phyloP scores from a whole-genome alignment of 2,797 vertebrate genomes.

The Antrozous pallidus region DNA sequence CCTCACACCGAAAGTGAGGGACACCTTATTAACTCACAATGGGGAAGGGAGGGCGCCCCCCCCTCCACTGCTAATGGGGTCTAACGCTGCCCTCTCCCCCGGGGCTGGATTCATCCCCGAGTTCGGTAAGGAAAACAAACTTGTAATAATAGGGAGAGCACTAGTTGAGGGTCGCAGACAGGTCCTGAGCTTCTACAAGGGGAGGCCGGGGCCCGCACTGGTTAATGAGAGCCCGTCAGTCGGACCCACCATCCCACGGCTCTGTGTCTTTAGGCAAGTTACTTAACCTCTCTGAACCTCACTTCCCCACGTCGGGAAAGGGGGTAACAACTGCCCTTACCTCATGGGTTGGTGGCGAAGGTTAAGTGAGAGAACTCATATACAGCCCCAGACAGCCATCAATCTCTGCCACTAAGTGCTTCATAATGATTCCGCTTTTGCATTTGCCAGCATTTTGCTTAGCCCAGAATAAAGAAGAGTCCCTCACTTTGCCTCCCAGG shows the following conservation, averaged over 20 bases:
- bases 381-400: too few relatives aligned
- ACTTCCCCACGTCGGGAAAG: background rate
- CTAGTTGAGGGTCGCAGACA: background rate
- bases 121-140: background rate
- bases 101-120: background rate
- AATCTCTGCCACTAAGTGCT: background rate
- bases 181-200: background rate
- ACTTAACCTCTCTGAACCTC: background rate
- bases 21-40: background rate
- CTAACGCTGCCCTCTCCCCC: background rate
- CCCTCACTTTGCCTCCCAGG: background rate
- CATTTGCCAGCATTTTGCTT: background rate
- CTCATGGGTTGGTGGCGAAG: background rate
- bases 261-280: background rate
- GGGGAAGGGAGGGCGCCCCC: too few relatives aligned
- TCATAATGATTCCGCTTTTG: background rate
- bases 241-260: background rate
- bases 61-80: background rate
- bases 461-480: background rate
- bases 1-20: background rate
- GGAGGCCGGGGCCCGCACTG: background rate
- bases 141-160: background rate
- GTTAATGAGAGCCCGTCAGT: background rate
- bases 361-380: background rate
- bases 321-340: fast-evolving